phyloP scores from a whole-genome alignment of 2,888 invertebrate species.

The Octonoba sinensis region DNA sequence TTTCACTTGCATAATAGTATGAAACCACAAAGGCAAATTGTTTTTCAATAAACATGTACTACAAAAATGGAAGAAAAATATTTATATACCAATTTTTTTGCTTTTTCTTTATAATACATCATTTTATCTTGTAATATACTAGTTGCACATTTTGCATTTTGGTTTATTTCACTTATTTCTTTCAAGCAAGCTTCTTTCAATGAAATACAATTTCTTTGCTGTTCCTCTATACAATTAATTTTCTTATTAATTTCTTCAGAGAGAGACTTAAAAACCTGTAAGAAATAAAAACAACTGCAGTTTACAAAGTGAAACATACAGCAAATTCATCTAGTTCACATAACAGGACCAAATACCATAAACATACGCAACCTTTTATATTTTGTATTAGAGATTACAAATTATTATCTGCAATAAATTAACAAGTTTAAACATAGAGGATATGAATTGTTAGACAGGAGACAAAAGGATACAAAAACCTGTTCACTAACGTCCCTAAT shows the following conservation, averaged over 20 bases:
- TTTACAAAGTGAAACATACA: not conserved
- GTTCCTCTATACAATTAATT: slow-evolving; percentile 25
- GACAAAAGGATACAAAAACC: not conserved
- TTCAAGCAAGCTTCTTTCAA: slow-evolving; percentile 22
- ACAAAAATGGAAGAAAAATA: not conserved
- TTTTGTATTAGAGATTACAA: no score
- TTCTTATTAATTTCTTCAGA: slow-evolving; percentile 37
- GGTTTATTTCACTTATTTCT: slow-evolving; percentile 39
- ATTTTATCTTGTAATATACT: slow-evolving; percentile 25
- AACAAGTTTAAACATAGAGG: no score
- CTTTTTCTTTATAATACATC: slow-evolving; percentile 19
- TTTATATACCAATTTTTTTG: slow-evolving; percentile 42
- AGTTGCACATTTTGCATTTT: slow-evolving; percentile 12
- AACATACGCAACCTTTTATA: not conserved
- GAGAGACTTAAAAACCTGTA: slow-evolving; percentile 37
- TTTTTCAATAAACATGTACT: not conserved
- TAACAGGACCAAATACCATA: not conserved
- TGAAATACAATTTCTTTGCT: slow-evolving; percentile 28
- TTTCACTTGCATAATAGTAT: not conserved
- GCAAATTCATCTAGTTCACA: not conserved
- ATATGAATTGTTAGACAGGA: no score
- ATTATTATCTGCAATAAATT: no score
- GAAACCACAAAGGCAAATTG: not conserved
- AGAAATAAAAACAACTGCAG: not conserved
- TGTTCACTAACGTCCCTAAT: no score